Base-by-base conservation (phyloP, 2,888 invertebrate genomes). In the Auanema sp. region DNA sequence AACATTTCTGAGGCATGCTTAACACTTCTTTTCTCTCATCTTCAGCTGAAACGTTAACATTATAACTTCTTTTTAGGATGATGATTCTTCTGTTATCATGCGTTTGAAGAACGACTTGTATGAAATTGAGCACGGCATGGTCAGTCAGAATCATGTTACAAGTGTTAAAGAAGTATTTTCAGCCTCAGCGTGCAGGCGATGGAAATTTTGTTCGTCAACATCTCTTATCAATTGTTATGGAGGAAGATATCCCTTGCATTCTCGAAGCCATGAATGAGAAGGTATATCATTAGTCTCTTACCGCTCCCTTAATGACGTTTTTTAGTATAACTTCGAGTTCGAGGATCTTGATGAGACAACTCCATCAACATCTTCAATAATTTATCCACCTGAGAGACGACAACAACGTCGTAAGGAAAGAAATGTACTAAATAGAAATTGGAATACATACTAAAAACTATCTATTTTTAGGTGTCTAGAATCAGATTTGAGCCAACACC, bases 201-300 rank as follows among this genome's bases (percentile, higher is more conserved):
- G 72, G 72, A 10, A 76, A 74, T 51, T 72, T 73, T 2, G 66
- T 79, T n/a, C 63, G 78, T n/a, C 77, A 78, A 49, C 75, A 78
- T 16, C 64, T 78, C 16, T 60, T 78, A 50, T 68, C 64, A 33
- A 65, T 78, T 14, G 78, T 72, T 8, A 64, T 65, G 61, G 72
- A 78, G 56, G 78, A 78, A 54, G 78, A 78, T 56, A 66, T 79
- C 41, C 78, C 78, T 24, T 65, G 64, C 16, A 56, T 78, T 41
- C 53, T 78, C 14, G 72, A 76, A 56, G 78, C 78, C 8, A 78
- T 78, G 78, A 64, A 61, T 12, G 78, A 78, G 58, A 70, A 77
- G 65, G 77, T 76, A 49, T 6, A 49, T n/a, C 16, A 8, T 2
- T 21, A 21, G 57, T 23, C n/a, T 42, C 11, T 56, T 18, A n/a